phyloP scores from a whole-genome alignment of 2,888 invertebrate species.

The Clivina fossor region DNA sequence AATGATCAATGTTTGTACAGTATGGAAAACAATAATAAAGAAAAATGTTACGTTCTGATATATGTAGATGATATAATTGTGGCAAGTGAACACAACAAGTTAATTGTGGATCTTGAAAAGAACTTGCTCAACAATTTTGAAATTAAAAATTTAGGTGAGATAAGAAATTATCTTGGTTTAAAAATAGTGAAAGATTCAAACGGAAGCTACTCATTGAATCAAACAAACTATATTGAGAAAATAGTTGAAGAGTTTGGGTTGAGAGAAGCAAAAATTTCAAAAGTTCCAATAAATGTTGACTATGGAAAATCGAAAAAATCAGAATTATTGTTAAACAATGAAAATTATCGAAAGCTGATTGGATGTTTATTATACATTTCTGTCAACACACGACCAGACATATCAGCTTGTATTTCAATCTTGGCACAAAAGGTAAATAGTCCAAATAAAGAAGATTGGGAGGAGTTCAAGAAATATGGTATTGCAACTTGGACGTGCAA shows the following conservation, averaged over 20 bases:
- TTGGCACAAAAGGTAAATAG: slow-evolving; percentile 41
- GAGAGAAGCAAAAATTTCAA: slow-evolving; percentile 25
- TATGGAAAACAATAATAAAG: slow-evolving; percentile 5
- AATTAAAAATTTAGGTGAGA: slow-evolving; percentile 29
- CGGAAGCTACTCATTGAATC: slow-evolving; percentile 15
- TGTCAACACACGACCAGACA: slow-evolving; percentile 42
- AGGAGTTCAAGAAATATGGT: slow-evolving; percentile 41
- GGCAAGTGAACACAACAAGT: slow-evolving; percentile 4
- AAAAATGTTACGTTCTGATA: slow-evolving; percentile 16
- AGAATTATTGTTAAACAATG: background rate
- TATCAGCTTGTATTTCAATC: slow-evolving; percentile 39
- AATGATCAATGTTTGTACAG: slow-evolving; percentile 37
- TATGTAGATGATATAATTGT: slow-evolving; percentile 36
- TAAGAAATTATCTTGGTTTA: slow-evolving; percentile 31
- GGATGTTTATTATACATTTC: slow-evolving; percentile 38
- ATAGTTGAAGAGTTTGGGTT: slow-evolving; percentile 9
- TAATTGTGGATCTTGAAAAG: slow-evolving; percentile 6
- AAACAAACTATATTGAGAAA: slow-evolving; percentile 16
- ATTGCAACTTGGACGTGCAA: slow-evolving; percentile 36
- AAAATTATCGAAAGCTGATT: slow-evolving; percentile 26
- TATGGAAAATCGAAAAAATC: slow-evolving; percentile 15
- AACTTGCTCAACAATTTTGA: slow-evolving; percentile 17
- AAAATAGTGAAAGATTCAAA: slow-evolving; percentile 6
- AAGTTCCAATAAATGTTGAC: slow-evolving; percentile 24
- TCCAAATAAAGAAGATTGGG: slow-evolving; percentile 42